These are phyloP conservation scores for Lutjanus argentimaculatus DNA, from an alignment of 2,797 vertebrate species.

Conservation along the genomic window DNA sequence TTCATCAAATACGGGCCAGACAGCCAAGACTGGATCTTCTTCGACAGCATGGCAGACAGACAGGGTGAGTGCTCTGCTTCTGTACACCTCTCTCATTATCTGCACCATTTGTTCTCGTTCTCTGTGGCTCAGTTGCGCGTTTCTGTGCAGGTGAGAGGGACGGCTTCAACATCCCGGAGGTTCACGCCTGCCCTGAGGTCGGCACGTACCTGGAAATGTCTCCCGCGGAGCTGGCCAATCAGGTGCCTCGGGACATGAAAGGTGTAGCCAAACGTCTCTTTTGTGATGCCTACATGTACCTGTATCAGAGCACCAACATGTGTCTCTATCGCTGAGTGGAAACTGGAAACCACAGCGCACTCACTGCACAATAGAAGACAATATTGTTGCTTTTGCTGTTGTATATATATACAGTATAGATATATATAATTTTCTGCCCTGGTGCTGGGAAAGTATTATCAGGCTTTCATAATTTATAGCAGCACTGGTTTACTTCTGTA, in stretches of 20 bases:
- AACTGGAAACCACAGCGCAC: neutral
- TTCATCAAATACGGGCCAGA: conserved; percentile 91
- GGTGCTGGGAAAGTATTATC: neutral
- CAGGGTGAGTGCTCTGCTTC: conserved; percentile 80
- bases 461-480: conserved; percentile 8
- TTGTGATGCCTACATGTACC: conserved; percentile 94
- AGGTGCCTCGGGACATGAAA: conserved; percentile 91
- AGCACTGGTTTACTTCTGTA: neutral
- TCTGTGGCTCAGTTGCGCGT: neutral
- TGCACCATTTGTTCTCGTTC: rapidly evolving
- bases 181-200: conserved; percentile 89
- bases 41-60: conserved; percentile 95
- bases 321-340: conserved; percentile 88
- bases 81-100: neutral
- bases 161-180: conserved; percentile 91
- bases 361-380: neutral
- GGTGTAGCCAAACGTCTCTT: conserved; percentile 93
- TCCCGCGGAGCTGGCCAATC: conserved; percentile 82
- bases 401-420: neutral
- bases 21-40: conserved; percentile 92
- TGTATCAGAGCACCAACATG: conserved; percentile 91
- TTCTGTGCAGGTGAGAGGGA: conserved; percentile 84
- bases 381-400: neutral
- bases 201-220: conserved; percentile 88
- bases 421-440: conserved; percentile 4